Conservation (phyloP, 2,888 invertebrate genomes). For the Prosapia bicincta region DNA sequence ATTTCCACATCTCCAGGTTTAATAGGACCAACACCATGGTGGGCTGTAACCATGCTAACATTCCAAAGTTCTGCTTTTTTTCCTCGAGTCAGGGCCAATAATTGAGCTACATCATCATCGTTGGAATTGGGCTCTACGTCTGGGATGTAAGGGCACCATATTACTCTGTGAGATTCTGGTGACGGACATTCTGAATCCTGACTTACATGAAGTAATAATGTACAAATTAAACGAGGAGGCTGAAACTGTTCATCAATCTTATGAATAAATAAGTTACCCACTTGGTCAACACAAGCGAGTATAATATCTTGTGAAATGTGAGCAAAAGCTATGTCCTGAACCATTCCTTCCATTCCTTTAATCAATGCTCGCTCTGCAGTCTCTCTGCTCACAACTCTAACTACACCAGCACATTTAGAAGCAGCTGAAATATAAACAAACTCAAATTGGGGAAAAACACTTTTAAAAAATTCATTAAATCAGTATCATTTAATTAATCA, state of each 20-base stretch:
- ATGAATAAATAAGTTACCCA: conserved; percentile 79
- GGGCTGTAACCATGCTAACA: conserved; percentile 48
- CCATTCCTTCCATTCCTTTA: conserved; percentile 81
- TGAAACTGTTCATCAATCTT: conserved; percentile 63
- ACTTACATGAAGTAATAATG: conserved; percentile 34
- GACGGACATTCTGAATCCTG: conserved; percentile 26
- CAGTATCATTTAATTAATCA: no score
- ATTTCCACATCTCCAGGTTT: conserved; percentile 47
- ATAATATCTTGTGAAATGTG: conserved; percentile 72
- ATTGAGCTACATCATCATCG: conserved; percentile 62
- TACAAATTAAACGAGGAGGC: conserved; percentile 54
- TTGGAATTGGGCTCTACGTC: conserved; percentile 47
- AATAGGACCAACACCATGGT: conserved; percentile 48
- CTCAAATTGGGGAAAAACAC: no score
- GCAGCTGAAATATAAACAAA: conserved; percentile 21
- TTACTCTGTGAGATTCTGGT: conserved; percentile 59
- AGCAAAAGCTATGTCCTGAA: conserved; percentile 91
- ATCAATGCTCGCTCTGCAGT: conserved; percentile 73
- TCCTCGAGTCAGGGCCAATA: conserved; percentile 77
- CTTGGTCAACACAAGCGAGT: conserved; percentile 83
- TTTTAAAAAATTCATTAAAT: no score
- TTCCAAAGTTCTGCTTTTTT: conserved; percentile 58
- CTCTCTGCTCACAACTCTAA: conserved; percentile 78
- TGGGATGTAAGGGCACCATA: conserved; percentile 93
- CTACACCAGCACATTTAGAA: conserved; percentile 59